Percentiles rank a stretch among this genome's conserved stretches.
Evolutionary conservation across 2,888 invertebrate genomes (phyloP).

Genomic region (Cyrtodaria siliqua): DNA sequence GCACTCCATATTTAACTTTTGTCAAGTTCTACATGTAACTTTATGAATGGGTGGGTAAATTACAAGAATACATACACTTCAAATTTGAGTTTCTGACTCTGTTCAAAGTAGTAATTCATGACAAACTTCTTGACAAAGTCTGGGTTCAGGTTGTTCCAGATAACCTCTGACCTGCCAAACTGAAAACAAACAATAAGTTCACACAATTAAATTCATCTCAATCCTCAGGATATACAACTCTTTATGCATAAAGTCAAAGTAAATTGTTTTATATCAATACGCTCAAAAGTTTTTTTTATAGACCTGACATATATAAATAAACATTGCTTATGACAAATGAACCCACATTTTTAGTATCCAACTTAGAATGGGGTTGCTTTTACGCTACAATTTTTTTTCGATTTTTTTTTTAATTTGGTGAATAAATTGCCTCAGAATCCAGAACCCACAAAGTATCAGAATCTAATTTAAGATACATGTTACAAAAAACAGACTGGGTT

Average conservation of each 20-base stretch:
- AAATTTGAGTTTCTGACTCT: constrained; percentile 84
- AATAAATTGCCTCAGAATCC: too few relatives aligned
- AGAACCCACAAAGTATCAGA: too few relatives aligned
- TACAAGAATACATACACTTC: constrained; percentile 80
- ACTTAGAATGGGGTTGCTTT: too few relatives aligned
- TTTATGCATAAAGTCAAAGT: not conserved
- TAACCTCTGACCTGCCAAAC: constrained; percentile 88
- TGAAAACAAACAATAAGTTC: constrained; percentile 63
- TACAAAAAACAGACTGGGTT: too few relatives aligned
- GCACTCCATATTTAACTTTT: too few relatives aligned
- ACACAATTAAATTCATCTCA: not conserved
- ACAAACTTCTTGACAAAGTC: constrained; percentile 87
- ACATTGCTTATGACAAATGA: not conserved
- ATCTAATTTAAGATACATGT: too few relatives aligned
- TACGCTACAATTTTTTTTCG: too few relatives aligned
- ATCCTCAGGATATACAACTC: not conserved
- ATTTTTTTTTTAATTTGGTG: too few relatives aligned
- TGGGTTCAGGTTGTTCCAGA: constrained; percentile 88
- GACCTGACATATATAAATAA: not conserved
- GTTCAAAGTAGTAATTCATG: constrained; percentile 85
- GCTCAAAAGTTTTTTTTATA: not conserved
- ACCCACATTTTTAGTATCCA: too few relatives aligned
- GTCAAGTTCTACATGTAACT: too few relatives aligned
- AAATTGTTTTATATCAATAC: too few relatives aligned
- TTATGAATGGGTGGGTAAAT: not conserved